A percentile compares a stretch with the other conserved stretches of the same genome.
phyloP scores from a whole-genome alignment of 2,113 vertebrate genomes.

The Connochaetes taurinus region DNA sequence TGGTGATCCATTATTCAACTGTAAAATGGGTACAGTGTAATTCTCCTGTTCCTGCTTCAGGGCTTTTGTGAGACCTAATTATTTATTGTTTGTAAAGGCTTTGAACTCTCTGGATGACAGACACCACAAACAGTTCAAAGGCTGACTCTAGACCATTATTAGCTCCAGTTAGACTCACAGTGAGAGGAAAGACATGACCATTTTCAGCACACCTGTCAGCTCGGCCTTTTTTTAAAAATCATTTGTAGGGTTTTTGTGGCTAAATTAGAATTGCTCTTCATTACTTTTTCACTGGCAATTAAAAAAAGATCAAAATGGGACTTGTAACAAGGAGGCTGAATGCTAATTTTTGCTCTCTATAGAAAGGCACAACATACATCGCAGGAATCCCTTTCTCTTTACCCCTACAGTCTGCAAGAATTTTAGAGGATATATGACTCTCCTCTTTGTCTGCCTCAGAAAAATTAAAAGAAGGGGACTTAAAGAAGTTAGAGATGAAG shows the following conservation, averaged over 20 bases:
- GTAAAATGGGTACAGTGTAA: slow-evolving; percentile 42
- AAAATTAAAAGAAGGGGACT: not conserved
- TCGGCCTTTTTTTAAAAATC: not conserved
- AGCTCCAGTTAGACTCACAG: slow-evolving; percentile 23
- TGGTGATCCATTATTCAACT: slow-evolving; percentile 15
- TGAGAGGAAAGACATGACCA: not conserved
- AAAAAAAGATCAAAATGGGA: slow-evolving; percentile 68
- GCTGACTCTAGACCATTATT: not conserved
- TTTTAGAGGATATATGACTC: not conserved
- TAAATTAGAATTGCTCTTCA: slow-evolving; percentile 65
- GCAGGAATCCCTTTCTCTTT: slow-evolving; percentile 24
- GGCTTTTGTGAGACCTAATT: slow-evolving; percentile 44
- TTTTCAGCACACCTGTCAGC: slow-evolving; percentile 38
- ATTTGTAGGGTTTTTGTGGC: slow-evolving; percentile 37
- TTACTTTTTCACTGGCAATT: slow-evolving; percentile 65
- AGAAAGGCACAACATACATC: slow-evolving; percentile 23
- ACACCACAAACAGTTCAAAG: slow-evolving; percentile 37
- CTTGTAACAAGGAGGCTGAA: slow-evolving; percentile 48
- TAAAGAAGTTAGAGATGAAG: not conserved
- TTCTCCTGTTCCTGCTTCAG: not conserved
- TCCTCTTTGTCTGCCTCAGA: not conserved
- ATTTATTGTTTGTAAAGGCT: slow-evolving; percentile 44
- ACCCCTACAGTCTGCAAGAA: not conserved
- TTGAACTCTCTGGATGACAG: slow-evolving; percentile 57
- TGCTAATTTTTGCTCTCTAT: slow-evolving; percentile 58